phyloP scores from a whole-genome alignment of 2,113 vertebrate species.

The Romanogobio albipinnatus region DNA sequence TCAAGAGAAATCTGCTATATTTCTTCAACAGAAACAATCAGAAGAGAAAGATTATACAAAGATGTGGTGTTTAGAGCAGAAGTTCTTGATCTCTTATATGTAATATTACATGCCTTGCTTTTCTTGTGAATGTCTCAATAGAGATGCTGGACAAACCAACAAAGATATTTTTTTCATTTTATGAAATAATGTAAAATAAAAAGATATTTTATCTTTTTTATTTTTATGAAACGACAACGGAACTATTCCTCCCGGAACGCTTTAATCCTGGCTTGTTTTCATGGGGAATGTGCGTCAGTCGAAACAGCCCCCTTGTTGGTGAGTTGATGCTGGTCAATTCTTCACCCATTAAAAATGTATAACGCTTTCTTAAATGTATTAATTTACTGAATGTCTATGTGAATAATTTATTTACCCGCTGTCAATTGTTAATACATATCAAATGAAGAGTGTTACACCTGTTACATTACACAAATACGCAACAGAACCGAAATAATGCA shows the following conservation, averaged over 20 bases:
- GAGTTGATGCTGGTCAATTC: not conserved
- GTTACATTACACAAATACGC: not conserved
- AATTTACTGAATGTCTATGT: not conserved
- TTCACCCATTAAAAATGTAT: not conserved
- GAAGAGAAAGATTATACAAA: no score
- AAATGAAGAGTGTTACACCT: not conserved
- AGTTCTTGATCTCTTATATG: no score
- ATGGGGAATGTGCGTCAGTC: constrained; percentile 18
- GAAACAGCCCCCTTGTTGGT: constrained; percentile 33
- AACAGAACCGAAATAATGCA: not conserved
- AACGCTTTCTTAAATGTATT: not conserved
- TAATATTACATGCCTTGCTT: no score
- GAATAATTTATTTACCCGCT: not conserved
- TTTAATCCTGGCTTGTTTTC: not conserved
- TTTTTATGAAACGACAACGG: no score
- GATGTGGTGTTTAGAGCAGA: no score
- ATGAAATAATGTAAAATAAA: no score
- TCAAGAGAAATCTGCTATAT: no score
- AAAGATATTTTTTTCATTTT: no score
- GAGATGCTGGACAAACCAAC: no score
- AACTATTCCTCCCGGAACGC: constrained; percentile 37
- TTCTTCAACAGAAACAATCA: no score
- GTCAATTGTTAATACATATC: not conserved
- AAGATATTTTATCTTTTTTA: no score
- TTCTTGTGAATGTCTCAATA: no score